Evolutionary conservation across 1,140 invertebrate species (phyloP).

Genomic region (Bilobella aurantiaca): DNA sequence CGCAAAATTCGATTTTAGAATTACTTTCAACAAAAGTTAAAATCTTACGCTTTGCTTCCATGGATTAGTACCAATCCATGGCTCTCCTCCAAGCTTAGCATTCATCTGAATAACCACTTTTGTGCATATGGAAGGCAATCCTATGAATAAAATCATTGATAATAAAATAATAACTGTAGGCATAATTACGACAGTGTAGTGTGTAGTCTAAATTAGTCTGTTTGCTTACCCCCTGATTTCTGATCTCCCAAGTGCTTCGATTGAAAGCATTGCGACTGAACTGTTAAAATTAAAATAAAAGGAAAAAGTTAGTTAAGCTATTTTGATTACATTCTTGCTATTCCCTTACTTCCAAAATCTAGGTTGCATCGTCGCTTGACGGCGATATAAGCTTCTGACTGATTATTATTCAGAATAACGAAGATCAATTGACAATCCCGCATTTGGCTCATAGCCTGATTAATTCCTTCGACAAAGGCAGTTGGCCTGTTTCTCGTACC

Average conservation of each 20-base stretch:
- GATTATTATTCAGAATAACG: too few species aligned
- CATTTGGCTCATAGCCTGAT: not conserved
- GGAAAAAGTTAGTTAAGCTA: too few species aligned
- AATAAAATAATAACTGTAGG: not conserved
- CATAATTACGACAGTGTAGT: constrained; percentile 34
- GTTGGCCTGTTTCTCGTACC: not conserved
- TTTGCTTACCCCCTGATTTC: not conserved
- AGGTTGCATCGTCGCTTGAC: constrained; percentile 76
- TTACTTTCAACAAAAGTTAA: not conserved
- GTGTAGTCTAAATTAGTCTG: not conserved
- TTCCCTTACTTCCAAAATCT: constrained; percentile 45
- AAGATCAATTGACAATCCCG: too few species aligned
- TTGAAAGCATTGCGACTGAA: constrained; percentile 22
- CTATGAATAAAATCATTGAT: not conserved
- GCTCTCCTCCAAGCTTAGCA: constrained; percentile 76
- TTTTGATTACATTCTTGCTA: too few species aligned
- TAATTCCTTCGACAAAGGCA: not conserved
- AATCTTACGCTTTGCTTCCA: constrained; percentile 39
- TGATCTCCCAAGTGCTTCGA: not conserved
- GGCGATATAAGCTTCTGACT: too few species aligned
- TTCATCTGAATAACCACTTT: constrained; percentile 58
- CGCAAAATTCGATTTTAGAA: not conserved
- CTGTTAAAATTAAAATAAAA: constrained; percentile 14
- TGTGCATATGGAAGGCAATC: constrained; percentile 44
- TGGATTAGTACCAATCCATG: constrained; percentile 67